A percentile compares a stretch with the other conserved stretches of the same genome.
These are phyloP conservation scores for Zosterops hypoxanthus DNA, from an alignment of 2,113 vertebrate species.

Conservation along the genomic window DNA sequence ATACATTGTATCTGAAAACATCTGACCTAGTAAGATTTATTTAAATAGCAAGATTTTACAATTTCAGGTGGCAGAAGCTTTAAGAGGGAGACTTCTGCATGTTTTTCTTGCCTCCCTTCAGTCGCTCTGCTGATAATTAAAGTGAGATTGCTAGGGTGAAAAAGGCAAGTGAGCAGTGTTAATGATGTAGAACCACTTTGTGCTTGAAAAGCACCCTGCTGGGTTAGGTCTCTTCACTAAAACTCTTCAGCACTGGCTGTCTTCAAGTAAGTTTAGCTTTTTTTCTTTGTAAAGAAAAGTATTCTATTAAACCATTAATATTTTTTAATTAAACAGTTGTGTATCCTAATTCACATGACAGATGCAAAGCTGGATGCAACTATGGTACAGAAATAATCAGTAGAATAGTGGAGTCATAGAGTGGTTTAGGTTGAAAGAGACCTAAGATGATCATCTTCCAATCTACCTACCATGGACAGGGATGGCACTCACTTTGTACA, in stretches of 20 bases:
- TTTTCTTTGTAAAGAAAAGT: not conserved
- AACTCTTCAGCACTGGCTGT: not conserved
- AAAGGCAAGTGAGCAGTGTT: slow-evolving; percentile 61
- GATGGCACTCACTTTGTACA: not conserved
- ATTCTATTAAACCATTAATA: not conserved
- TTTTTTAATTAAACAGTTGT: not conserved
- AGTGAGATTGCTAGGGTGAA: slow-evolving; percentile 46
- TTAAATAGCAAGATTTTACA: not conserved
- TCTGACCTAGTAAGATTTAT: not conserved
- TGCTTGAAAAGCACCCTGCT: slow-evolving; percentile 20
- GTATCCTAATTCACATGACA: not conserved
- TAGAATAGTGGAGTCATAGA: not conserved
- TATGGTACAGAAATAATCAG: not conserved
- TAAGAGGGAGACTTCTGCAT: not conserved
- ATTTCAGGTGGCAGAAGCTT: not conserved
- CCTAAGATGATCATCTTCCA: not conserved
- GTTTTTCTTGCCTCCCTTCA: not conserved
- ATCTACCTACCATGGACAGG: not conserved
- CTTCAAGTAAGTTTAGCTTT: not conserved
- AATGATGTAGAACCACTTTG: not conserved
- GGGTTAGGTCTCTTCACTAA: not conserved
- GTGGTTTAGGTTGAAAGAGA: not conserved
- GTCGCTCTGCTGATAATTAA: not conserved
- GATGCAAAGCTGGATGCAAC: not conserved
- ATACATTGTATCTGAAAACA: not conserved